These are phyloP conservation scores for Xanthia togata DNA, from an alignment of 2,888 invertebrate species.

Conservation along the genomic window DNA sequence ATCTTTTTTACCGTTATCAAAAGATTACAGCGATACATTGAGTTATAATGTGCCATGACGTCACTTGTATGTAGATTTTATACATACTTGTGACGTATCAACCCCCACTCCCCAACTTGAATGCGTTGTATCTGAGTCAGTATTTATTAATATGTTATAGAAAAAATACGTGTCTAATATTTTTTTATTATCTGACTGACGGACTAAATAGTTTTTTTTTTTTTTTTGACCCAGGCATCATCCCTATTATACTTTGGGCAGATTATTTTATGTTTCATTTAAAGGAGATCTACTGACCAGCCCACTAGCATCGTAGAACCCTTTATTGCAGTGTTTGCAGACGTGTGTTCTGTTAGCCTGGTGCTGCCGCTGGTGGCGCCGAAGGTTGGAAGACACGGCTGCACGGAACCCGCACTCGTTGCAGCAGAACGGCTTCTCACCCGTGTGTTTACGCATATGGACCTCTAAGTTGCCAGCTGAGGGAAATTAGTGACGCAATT, in stretches of 20 bases:
- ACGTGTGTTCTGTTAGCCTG: slow-evolving; percentile 69
- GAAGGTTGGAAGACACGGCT: slow-evolving; percentile 78
- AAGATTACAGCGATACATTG: too few relatives aligned
- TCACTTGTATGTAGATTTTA: too few relatives aligned
- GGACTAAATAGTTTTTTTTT: too few relatives aligned
- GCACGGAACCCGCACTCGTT: slow-evolving; percentile 79
- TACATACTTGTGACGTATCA: too few relatives aligned
- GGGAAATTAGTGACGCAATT: not conserved
- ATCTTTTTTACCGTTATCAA: too few relatives aligned
- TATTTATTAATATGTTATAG: too few relatives aligned
- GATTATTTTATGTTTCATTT: not conserved
- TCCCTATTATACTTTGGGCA: not conserved
- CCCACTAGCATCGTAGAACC: slow-evolving; percentile 81
- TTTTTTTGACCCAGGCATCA: too few relatives aligned
- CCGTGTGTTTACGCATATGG: slow-evolving; percentile 84
- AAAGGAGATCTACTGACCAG: slow-evolving; percentile 70
- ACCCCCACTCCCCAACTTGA: too few relatives aligned
- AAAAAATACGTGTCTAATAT: too few relatives aligned
- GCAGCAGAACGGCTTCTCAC: slow-evolving; percentile 83
- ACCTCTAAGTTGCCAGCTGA: slow-evolving; percentile 83
- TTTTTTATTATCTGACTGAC: too few relatives aligned
- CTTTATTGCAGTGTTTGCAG: slow-evolving; percentile 81
- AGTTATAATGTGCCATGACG: too few relatives aligned
- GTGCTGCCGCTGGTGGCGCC: slow-evolving; percentile 83
- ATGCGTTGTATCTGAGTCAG: too few relatives aligned